Conservation (phyloP, 1,140 invertebrate genomes). For the Gerris buenoi region DNA sequence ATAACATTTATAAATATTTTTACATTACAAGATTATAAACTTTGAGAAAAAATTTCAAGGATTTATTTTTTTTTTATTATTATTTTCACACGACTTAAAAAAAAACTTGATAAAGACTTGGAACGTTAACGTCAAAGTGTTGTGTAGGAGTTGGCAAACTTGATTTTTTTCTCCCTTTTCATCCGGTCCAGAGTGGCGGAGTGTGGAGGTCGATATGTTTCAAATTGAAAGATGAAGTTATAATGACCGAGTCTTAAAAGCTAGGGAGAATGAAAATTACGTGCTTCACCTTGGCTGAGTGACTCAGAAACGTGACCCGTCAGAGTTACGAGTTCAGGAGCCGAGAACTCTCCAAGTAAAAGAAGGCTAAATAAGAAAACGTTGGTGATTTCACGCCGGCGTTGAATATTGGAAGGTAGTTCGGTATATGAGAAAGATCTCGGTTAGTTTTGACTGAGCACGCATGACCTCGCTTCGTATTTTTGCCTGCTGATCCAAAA, state of each 20-base stretch:
- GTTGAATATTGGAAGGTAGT: no score
- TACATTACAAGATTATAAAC: no score
- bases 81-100: no score
- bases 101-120: no score
- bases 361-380: not conserved
- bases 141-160: no score
- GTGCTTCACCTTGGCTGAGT: not conserved
- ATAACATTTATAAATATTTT: no score
- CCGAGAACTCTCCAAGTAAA: not conserved
- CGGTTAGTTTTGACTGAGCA: not conserved
- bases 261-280: not conserved
- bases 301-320: not conserved
- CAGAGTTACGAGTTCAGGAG: not conserved
- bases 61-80: no score
- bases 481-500: not conserved
- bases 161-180: no score
- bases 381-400: not conserved
- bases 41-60: no score
- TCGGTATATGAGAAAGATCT: not conserved
- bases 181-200: no score
- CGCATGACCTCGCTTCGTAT: not conserved
- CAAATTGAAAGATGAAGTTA: not conserved
- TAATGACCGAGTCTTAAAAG: not conserved
- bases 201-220: not conserved
- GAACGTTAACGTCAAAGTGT: no score